Conservation (phyloP, 2,797 vertebrate species). For the Oreortyx pictus region DNA sequence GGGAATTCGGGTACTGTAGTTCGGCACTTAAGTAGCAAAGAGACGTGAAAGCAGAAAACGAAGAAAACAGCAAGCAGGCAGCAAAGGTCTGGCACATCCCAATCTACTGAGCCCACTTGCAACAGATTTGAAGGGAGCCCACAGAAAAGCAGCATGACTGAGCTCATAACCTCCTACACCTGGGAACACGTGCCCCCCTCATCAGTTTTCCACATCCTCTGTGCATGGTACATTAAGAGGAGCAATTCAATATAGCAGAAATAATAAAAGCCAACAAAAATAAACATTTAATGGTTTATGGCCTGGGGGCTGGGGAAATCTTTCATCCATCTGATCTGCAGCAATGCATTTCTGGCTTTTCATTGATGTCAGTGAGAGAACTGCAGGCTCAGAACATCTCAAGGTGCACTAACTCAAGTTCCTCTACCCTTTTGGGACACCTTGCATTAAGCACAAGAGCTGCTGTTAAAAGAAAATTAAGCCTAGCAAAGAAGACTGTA, state of each 20-base stretch:
- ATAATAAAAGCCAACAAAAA: neutral
- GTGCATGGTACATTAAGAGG: neutral
- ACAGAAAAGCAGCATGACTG: neutral
- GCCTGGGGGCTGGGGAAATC: neutral
- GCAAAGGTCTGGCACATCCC: neutral
- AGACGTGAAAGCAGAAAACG: conserved; percentile 40
- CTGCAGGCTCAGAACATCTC: neutral
- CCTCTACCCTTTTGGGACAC: neutral
- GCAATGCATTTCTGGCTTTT: conserved; percentile 14
- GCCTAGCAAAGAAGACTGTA: neutral
- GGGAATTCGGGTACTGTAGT: neutral
- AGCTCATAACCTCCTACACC: neutral
- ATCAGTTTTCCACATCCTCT: neutral
- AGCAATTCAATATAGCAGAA: neutral
- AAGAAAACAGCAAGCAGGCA: neutral
- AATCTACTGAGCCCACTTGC: conserved; percentile 19
- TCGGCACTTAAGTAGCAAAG: conserved; percentile 28
- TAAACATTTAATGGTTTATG: neutral
- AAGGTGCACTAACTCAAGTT: neutral
- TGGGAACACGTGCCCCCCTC: neutral
- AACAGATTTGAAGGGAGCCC: neutral
- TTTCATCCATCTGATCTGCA: neutral
- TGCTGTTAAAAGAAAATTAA: neutral
- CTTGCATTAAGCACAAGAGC: neutral
- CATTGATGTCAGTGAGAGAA: neutral